Evolutionary conservation across 2,797 vertebrate species (phyloP), one percentile per base, ranked within the genome.

Genomic region (Apogon hyalosoma): DNA sequence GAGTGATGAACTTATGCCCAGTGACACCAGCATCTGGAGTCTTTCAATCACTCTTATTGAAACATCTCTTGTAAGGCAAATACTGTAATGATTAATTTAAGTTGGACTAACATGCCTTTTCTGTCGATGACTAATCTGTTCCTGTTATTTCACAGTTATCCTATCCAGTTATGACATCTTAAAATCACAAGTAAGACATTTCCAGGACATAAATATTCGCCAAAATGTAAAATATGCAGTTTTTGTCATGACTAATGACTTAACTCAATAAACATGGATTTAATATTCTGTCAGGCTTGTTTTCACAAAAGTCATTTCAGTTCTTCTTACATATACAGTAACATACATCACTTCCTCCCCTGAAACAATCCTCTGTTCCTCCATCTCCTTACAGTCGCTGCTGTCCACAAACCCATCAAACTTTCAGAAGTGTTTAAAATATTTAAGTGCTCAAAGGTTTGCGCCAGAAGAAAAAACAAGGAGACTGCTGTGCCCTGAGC

Each of bases 381-480:
- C 62, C 53, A 57, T 70, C 52, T 72, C 53, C 59, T 47, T 18
- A 58, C 65, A 81, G 65, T 71, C 60, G 7, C 60, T 70, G 47
- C 75, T 61, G 45, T 82, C 75, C 61, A 67, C 41, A 16, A 24
- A 79, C 67, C 66, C 82, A 91, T 94, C 85, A 92, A 90, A 88
- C 77, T 87, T 92, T 92, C 69, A 92, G 42, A 46, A 70, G 76
- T 47, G 60, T 80, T 86, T 94, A 56, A 93, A 93, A 92, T 92
- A 93, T 93, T 92, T 68, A 94, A 62, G 71, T 16, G 41, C 66
- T 84, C 60, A 71, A 84, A 87, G 79, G 83, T 90, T 87, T 87
- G 80, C 63, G 66, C 63, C 7, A 40, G 61, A 79, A 84, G 73
- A 75, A 83, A 83, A 86, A 86, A 87, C 79, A 83, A 74, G 71